These are phyloP conservation scores for Drosophila parabipectinata DNA, from an alignment of 1,140 invertebrate species.

Conservation along the genomic window DNA sequence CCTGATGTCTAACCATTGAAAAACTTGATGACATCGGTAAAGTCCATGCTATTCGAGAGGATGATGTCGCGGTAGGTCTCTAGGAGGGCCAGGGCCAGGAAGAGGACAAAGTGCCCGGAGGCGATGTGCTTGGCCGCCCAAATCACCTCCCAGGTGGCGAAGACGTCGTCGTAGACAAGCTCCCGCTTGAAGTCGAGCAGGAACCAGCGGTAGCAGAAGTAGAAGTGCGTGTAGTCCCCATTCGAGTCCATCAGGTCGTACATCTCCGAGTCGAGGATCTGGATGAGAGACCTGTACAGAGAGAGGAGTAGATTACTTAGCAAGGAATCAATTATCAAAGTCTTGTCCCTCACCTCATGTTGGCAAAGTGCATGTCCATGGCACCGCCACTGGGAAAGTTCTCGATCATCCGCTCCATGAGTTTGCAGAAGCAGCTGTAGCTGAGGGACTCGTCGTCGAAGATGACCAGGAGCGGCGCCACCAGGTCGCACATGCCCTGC, in stretches of 20 bases:
- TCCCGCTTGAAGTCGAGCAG: slow-evolving; percentile 91
- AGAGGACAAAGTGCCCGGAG: slow-evolving; percentile 95
- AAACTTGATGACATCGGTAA: slow-evolving; percentile 98
- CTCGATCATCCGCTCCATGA: slow-evolving; percentile 95
- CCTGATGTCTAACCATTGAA: slow-evolving; percentile 91
- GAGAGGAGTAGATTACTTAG: neutral
- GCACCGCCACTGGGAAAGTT: slow-evolving; percentile 97
- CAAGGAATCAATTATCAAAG: neutral
- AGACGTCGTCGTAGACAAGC: slow-evolving; percentile 95
- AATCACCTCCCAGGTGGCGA: slow-evolving; percentile 97
- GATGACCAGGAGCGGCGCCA: slow-evolving; percentile 95
- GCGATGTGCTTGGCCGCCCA: slow-evolving; percentile 96
- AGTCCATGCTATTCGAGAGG: slow-evolving; percentile 97
- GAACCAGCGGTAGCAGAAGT: slow-evolving; percentile 98
- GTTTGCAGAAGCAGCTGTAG: slow-evolving; percentile 94
- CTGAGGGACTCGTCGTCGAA: slow-evolving; percentile 96
- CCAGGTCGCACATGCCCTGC: slow-evolving; percentile 98
- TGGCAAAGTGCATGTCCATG: slow-evolving; percentile 97
- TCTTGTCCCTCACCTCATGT: slow-evolving; percentile 89
- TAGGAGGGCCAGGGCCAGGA: slow-evolving; percentile 95
- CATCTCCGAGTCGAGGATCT: slow-evolving; percentile 96
- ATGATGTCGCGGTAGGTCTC: slow-evolving; percentile 97
- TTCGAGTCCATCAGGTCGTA: slow-evolving; percentile 97
- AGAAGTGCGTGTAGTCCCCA: slow-evolving; percentile 98
- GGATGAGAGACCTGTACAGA: slow-evolving; percentile 87